Evolutionary conservation across 64 coral and sea anemone genomes (phyloP), one percentile per base, ranked within the genome.

Genomic region (Exaiptasia diaphana): DNA sequence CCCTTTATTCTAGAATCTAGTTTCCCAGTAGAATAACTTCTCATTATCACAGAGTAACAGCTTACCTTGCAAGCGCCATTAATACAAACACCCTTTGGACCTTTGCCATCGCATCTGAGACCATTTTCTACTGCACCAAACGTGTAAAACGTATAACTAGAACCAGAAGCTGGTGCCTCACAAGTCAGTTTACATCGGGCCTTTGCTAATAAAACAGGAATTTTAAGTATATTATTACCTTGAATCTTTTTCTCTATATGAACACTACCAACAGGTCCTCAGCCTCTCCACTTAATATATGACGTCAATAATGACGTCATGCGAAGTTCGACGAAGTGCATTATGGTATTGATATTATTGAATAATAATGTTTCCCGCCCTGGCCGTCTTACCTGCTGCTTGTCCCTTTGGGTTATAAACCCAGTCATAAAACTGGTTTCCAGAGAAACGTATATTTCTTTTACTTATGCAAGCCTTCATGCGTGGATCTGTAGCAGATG

Each of bases 111-210:
- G 21, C 84, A 87, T 30, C 22, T 52, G 20, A 73, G 67, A 23
- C 84, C 84, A 24, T 87, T 73, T 36, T n/a, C 14, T 18, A 87
- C 84, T 17, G 50, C 24, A 30, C 84, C 84, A 53, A 87, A 87
- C 60, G 57, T 37, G 17, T 38, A 87, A 28, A 49, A 26, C 21
- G 21, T 49, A 28, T 37, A 13, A 2, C 38, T 40, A 25, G 13
- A 38, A 37, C 4, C 39, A 1, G 3, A 20, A 12, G 17, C 22
- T 9, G 38, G 38, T 18, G 41, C 44, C 11, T 45, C 69, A 32
- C 69, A 73, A 12, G 29, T 14, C 69, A 73, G 38, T 49, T 25
- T 42, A 49, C 69, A 73, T 49, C 69, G 5, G 28, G 40, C 39
- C 0, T 20, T 65, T 35, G 32, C 61, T 65, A n/a, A 20, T 23